These are phyloP conservation scores for Eriosoma lanigerum DNA, from an alignment of 1,140 invertebrate species.

Conservation along the genomic window DNA sequence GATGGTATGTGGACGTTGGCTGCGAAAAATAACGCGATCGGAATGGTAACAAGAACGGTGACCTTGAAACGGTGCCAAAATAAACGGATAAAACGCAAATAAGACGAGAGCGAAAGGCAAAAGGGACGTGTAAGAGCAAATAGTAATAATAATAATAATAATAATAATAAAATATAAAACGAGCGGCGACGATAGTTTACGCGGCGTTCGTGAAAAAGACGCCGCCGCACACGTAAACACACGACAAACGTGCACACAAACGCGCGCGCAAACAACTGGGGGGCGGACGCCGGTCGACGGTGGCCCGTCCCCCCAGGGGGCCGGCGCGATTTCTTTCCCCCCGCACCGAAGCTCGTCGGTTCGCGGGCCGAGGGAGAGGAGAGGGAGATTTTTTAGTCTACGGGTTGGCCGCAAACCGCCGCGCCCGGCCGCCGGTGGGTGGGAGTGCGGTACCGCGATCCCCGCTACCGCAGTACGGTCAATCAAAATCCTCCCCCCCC, in stretches of 20 bases:
- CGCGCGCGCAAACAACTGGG: neutral
- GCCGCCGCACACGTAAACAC: neutral
- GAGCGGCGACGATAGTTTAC: neutral
- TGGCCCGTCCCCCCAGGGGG: conserved; percentile 38
- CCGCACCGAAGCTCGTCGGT: conserved; percentile 37
- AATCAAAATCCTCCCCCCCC: conserved; percentile 35
- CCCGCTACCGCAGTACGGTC: conserved; percentile 31
- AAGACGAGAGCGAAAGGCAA: neutral
- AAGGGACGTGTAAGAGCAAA: neutral
- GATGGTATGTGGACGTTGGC: too few relatives aligned
- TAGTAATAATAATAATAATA: neutral
- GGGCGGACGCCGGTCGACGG: conserved; percentile 25
- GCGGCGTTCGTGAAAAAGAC: neutral
- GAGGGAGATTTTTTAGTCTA: conserved; percentile 32
- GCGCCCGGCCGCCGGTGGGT: conserved; percentile 28
- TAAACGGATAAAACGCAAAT: too few relatives aligned
- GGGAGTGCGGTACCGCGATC: neutral
- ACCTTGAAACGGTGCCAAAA: neutral
- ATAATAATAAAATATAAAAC: neutral
- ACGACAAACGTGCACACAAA: neutral
- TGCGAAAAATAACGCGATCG: too few relatives aligned
- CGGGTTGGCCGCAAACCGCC: conserved; percentile 49
- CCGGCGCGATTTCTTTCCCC: conserved; percentile 41
- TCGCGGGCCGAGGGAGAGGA: conserved; percentile 6
- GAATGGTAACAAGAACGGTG: too few relatives aligned